These are phyloP conservation scores for Zhuqinia jingwanae DNA, from an alignment of 2,888 invertebrate genomes.

Conservation along the genomic window DNA sequence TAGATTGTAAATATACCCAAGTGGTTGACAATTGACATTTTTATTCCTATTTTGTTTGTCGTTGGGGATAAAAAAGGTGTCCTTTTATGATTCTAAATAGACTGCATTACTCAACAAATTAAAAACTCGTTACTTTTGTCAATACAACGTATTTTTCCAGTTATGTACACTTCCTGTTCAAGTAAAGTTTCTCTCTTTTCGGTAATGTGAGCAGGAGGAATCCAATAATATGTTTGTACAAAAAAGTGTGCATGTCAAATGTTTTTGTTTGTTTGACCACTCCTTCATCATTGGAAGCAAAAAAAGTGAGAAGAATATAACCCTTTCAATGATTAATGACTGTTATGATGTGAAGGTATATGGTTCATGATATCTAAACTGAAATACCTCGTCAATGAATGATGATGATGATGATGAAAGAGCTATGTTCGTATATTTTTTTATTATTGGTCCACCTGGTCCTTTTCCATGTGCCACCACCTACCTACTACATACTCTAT, in stretches of 20 bases:
- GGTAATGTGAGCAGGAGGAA: background rate
- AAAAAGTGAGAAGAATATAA: conserved; percentile 33
- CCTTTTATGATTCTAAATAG: background rate
- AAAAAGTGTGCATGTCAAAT: conserved; percentile 19
- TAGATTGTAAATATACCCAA: background rate
- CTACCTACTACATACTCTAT: too few relatives aligned
- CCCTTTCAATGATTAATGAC: conserved; percentile 42
- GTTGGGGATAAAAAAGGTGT: conserved; percentile 41
- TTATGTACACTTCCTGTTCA: conserved; percentile 1
- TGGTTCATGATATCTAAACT: background rate
- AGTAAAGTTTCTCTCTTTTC: background rate
- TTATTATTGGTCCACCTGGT: conserved; percentile 24
- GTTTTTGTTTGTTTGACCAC: conserved; percentile 38
- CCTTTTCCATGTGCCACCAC: conserved; percentile 36
- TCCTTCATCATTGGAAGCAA: conserved; percentile 39
- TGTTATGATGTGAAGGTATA: background rate
- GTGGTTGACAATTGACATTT: conserved; percentile 68
- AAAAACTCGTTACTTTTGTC: conserved; percentile 44
- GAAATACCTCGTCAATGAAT: too few relatives aligned
- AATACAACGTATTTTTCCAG: conserved; percentile 5
- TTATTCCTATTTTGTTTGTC: conserved; percentile 62
- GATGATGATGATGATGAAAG: conserved; percentile 30
- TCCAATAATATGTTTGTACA: background rate
- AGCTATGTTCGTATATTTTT: background rate
- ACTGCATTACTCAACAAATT: conserved; percentile 7